Evolutionary conservation across 2,797 vertebrate species (phyloP), one percentile per base, ranked within the genome.

Genomic region (Siniperca obscura): DNA sequence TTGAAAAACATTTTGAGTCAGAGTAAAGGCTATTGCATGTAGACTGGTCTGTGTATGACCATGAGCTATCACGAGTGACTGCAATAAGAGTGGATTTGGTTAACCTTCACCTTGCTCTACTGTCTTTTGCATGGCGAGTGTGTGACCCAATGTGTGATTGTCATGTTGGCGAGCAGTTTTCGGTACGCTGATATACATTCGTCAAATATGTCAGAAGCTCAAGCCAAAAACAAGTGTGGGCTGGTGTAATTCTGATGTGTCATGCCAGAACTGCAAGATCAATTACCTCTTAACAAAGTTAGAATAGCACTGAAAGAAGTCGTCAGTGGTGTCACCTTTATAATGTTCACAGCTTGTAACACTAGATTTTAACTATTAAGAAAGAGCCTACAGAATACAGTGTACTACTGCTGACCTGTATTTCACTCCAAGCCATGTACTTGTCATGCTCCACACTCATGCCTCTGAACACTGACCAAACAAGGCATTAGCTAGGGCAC

Each of bases 71-170:
- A n/a, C 21, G 50, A 71, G 38, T 50, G 48, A 61, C 44, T 62
- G 48, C 34, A 50, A 22, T 13, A 76, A 48, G 44, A 70, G 17
- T 17, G 9, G 38, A 44, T 62, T 60, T 34, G 21, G 74, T 82
- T 84, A 85, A 87, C 83, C 86, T 81, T 84, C 78, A 71, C 76
- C 48, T 81, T 60, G 13, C 22, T 61, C 7, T 22, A 7, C 36
- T 64, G 74, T 36, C n/a, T 25, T 50, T 50, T 72, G 61, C 40
- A 0, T 70, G 78, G 30, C 3, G 34, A n/a, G 67, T 27, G 70
- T 78, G 76, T 84, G 86, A 81, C 34, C 11, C 19, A 2, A 22
- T 14, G 70, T 78, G 69, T 85, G 76, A 66, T 22, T n/a, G 42
- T 52, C 30, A 22, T 76, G 73, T 44, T 71, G 42, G 59, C 19